Conservation (phyloP, 2,797 vertebrate species). For the Dromococcyx pavoninus region DNA sequence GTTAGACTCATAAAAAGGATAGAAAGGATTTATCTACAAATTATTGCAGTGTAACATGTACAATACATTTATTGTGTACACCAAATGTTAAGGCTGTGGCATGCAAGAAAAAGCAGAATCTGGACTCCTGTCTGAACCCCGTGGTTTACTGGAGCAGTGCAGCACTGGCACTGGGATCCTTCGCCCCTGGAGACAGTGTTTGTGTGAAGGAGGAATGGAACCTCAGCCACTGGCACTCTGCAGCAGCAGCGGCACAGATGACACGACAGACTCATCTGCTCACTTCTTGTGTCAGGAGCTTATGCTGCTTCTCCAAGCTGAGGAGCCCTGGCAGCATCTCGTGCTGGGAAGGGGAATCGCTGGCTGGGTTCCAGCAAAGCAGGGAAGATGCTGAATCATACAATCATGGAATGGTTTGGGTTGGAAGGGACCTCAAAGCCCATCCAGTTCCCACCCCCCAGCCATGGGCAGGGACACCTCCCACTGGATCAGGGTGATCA, state of each 20-base stretch:
- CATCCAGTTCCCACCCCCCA: too few species aligned
- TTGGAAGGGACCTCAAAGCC: too few species aligned
- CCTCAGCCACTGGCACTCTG: accelerated
- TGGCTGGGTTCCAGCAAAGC: background rate
- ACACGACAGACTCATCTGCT: background rate
- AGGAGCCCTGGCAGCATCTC: background rate
- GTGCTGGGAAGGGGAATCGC: background rate
- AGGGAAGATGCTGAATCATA: background rate
- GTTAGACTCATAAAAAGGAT: background rate
- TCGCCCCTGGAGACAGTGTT: background rate
- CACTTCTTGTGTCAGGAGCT: background rate
- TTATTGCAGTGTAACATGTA: background rate
- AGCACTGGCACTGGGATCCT: background rate
- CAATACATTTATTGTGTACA: too few species aligned
- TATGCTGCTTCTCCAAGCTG: background rate
- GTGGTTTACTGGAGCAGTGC: background rate
- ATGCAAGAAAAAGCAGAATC: background rate
- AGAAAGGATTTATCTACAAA: too few species aligned
- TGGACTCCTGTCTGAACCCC: background rate
- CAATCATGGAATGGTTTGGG: background rate
- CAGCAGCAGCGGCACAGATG: background rate
- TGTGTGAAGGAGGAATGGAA: background rate
- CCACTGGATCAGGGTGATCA: too few species aligned
- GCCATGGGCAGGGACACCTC: too few species aligned
- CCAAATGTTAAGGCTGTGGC: too few species aligned